phyloP scores from a whole-genome alignment of 1,140 invertebrate genomes.

The Pentalonia nigronervosa region DNA sequence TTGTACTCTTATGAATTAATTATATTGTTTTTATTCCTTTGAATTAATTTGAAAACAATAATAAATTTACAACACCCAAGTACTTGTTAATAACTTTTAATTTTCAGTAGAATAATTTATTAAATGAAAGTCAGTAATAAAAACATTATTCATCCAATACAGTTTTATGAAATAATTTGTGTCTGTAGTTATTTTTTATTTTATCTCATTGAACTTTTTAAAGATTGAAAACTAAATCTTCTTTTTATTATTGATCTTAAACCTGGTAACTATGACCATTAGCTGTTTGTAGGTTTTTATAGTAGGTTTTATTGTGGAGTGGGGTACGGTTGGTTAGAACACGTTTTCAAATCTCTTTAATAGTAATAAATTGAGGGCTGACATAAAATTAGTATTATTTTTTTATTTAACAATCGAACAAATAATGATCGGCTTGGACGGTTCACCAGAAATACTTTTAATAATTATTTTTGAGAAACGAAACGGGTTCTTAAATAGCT shows the following conservation, averaged over 20 bases:
- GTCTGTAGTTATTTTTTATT: neutral
- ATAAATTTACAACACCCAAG: too few species aligned
- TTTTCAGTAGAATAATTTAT: neutral
- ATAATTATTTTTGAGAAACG: neutral
- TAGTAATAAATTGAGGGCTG: neutral
- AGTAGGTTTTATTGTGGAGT: too few species aligned
- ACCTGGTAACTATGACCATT: too few species aligned
- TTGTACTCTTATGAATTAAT: neutral
- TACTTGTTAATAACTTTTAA: neutral
- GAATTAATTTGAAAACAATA: too few species aligned
- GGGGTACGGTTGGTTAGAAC: too few species aligned
- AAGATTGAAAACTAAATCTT: neutral
- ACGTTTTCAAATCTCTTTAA: too few species aligned
- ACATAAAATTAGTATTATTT: neutral
- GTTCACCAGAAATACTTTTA: neutral
- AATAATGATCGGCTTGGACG: neutral
- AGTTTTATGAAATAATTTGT: neutral
- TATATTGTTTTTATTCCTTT: neutral
- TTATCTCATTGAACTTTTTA: neutral
- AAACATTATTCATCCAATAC: neutral
- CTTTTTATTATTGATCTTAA: too few species aligned
- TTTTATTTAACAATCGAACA: neutral
- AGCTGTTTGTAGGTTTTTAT: too few species aligned
- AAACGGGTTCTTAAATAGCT: neutral
- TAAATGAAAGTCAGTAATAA: neutral